Conservation (phyloP, 2,113 vertebrate species). For the Alces alces region DNA sequence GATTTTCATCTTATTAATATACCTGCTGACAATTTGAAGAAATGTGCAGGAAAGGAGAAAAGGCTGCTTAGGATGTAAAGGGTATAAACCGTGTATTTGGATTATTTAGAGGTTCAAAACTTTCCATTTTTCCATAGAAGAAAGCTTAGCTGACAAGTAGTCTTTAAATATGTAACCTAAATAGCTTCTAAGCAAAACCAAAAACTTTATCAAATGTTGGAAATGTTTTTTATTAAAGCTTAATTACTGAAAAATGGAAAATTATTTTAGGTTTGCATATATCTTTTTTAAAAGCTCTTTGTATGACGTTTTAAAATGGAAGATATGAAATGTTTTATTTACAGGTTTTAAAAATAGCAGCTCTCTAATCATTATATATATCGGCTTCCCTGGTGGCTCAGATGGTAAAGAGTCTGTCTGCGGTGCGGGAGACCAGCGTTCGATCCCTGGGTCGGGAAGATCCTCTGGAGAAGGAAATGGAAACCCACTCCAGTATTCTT, state of each 20-base stretch:
- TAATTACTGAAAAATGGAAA: constrained; percentile 1
- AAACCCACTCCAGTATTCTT: not conserved
- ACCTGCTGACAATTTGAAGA: not conserved
- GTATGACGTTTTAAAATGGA: not conserved
- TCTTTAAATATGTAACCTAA: not conserved
- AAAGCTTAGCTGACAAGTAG: not conserved
- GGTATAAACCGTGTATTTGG: not conserved
- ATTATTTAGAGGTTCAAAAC: not conserved
- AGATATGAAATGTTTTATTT: not conserved
- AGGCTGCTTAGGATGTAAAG: not conserved
- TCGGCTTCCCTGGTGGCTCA: not conserved
- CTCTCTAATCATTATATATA: not conserved
- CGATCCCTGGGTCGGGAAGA: not conserved
- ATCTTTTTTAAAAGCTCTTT: not conserved
- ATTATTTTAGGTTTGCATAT: not conserved
- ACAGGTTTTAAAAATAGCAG: not conserved
- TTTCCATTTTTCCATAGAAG: not conserved
- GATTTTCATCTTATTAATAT: not conserved
- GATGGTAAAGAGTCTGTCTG: not conserved
- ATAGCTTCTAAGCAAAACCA: not conserved
- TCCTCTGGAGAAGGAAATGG: not conserved
- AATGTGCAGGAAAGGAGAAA: not conserved
- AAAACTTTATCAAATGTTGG: not conserved
- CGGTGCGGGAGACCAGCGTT: not conserved
- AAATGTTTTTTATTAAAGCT: constrained; percentile 1